A percentile compares a stretch with the other conserved stretches of the same genome.
phyloP scores from a whole-genome alignment of 2,797 vertebrate species.

The Pseudopleuronectes americanus region DNA sequence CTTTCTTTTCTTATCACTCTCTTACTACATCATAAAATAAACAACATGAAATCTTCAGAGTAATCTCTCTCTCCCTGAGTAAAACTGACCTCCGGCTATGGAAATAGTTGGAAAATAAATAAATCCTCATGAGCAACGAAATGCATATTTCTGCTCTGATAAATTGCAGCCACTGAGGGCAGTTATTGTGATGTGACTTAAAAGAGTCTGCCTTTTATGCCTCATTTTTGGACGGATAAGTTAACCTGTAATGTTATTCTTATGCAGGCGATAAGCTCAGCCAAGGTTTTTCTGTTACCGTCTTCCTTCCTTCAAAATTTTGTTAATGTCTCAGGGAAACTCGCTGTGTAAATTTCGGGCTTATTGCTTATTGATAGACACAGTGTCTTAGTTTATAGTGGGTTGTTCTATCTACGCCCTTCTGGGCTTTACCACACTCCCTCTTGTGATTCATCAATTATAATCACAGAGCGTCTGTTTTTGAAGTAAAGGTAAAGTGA shows the following conservation, averaged over 20 bases:
- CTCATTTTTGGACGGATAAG: slow-evolving; percentile 19
- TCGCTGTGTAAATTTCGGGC: background rate
- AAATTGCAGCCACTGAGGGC: slow-evolving; percentile 10
- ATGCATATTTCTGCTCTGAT: slow-evolving; percentile 18
- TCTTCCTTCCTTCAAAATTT: slow-evolving; percentile 8
- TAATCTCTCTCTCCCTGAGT: background rate
- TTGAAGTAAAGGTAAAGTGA: slow-evolving; percentile 13
- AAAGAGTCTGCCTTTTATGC: slow-evolving; percentile 10
- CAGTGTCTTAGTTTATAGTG: background rate
- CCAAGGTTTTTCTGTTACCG: slow-evolving; percentile 2
- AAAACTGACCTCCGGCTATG: slow-evolving; percentile 12
- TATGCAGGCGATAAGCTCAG: slow-evolving; percentile 10
- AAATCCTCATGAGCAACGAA: slow-evolving; percentile 19
- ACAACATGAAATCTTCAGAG: slow-evolving; percentile 6
- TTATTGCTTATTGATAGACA: slow-evolving; percentile 12
- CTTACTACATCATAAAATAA: slow-evolving; percentile 6
- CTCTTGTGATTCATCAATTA: slow-evolving; percentile 14
- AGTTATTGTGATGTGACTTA: slow-evolving; percentile 20
- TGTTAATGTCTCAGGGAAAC: background rate
- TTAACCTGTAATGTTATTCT: slow-evolving; percentile 23
- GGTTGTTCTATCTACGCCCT: background rate
- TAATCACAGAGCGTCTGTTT: slow-evolving; percentile 20
- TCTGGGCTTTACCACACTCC: background rate
- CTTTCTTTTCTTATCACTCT: slow-evolving; percentile 6
- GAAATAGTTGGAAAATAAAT: slow-evolving; percentile 12